Conservation (phyloP, 2,888 invertebrate species). For the Auanema sp. region DNA sequence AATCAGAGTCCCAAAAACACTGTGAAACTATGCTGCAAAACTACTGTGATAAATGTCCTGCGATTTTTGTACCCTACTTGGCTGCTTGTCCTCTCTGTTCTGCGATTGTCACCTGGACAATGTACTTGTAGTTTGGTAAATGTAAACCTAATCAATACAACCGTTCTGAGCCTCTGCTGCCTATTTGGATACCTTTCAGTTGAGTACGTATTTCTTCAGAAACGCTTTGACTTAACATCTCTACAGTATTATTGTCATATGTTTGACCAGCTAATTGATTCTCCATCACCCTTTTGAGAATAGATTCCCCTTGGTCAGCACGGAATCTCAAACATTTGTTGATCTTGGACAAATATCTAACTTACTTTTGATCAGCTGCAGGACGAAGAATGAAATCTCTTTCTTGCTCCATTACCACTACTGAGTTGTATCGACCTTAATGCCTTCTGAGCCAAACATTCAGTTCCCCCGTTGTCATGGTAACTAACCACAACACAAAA, state of each 20-base stretch:
- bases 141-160: conserved; percentile 10
- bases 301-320: conserved; percentile 13
- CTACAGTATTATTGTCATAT: conserved; percentile 7
- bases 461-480: too few species aligned
- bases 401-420: not conserved
- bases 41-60: not conserved
- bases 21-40: conserved; percentile 18
- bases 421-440: not conserved
- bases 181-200: conserved; percentile 13
- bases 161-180: not conserved
- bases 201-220: conserved; percentile 14
- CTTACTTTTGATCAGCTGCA: not conserved
- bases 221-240: conserved; percentile 3
- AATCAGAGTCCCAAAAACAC: conserved; percentile 21
- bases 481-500: too few species aligned
- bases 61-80: conserved; percentile 11
- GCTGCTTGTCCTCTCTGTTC: conserved; percentile 22
- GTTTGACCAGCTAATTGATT: conserved; percentile 12
- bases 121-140: conserved; percentile 20
- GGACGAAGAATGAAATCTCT: conserved; percentile 4
- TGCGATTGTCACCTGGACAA: conserved; percentile 18
- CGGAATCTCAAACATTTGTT: conserved; percentile 25
- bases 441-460: too few species aligned
- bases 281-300: conserved; percentile 10
- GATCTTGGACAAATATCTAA: not conserved